These are phyloP conservation scores for Cyprinodon brontotheroides DNA, from an alignment of 2,113 vertebrate genomes.

Conservation along the genomic window DNA sequence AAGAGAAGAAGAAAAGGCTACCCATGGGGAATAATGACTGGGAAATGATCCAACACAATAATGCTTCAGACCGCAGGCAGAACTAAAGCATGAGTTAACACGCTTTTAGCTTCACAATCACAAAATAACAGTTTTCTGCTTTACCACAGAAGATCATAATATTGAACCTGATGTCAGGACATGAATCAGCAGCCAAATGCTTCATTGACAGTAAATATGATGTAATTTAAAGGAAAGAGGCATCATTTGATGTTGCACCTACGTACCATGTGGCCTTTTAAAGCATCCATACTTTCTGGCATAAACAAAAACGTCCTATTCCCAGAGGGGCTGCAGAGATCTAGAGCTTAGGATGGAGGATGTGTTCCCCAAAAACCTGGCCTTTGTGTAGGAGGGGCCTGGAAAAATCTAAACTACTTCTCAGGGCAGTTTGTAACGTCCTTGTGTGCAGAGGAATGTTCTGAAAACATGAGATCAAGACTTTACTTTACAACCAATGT, in stretches of 20 bases:
- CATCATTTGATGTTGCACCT: background rate
- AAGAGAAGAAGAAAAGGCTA: constrained; percentile 8
- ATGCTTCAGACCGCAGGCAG: constrained; percentile 22
- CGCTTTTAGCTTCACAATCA: constrained; percentile 4
- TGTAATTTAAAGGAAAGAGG: background rate
- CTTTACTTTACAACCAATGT: no score
- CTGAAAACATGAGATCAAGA: no score
- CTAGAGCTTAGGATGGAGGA: background rate
- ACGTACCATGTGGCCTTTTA: background rate
- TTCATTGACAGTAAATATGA: background rate
- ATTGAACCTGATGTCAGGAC: background rate
- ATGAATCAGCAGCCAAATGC: background rate
- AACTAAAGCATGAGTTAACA: constrained; percentile 23
- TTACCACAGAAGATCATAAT: constrained; percentile 6
- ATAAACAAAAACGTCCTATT: background rate
- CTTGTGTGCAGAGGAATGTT: no score
- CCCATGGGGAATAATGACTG: constrained; percentile 32
- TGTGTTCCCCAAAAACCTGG: background rate
- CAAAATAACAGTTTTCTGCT: constrained; percentile 13
- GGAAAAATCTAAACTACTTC: no score
- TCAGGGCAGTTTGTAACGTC: no score
- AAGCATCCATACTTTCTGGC: background rate
- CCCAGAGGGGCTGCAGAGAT: background rate
- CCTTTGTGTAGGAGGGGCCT: no score
- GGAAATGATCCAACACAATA: constrained; percentile 34